Evolutionary conservation across 2,797 vertebrate species (phyloP).

Genomic region (Coreius guichenoti): DNA sequence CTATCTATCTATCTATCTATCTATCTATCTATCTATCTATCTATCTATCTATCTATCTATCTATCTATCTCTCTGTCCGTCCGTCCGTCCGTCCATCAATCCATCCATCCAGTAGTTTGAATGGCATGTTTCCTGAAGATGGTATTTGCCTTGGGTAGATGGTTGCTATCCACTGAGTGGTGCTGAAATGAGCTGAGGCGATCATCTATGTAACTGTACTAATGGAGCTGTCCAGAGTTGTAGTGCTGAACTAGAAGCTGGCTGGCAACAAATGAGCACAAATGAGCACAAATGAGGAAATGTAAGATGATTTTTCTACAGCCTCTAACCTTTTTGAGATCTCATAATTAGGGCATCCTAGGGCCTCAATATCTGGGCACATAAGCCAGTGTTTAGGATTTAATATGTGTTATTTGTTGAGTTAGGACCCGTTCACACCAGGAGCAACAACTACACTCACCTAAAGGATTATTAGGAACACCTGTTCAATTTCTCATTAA

Average conservation of each 20-base stretch:
- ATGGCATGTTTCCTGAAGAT: not conserved
- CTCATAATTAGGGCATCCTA: not conserved
- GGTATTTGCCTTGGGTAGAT: not conserved
- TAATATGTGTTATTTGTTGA: not conserved
- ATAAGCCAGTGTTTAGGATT: not conserved
- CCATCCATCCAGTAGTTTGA: not conserved
- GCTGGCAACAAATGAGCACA: not conserved
- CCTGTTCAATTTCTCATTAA: no score
- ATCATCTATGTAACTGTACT: not conserved
- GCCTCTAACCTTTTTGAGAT: not conserved
- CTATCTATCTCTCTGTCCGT: no score
- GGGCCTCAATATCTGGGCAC: not conserved
- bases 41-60: no score
- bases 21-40: no score
- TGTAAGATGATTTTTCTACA: not conserved
- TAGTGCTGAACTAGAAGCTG: not conserved
- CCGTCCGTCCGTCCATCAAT: no score
- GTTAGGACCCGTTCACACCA: not conserved
- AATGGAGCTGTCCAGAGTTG: constrained; percentile 8
- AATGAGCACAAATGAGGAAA: not conserved
- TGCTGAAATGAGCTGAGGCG: not conserved
- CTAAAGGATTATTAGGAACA: no score
- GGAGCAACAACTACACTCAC: not conserved
- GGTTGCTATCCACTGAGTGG: not conserved
- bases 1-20: no score